Evolutionary conservation across 92 coral and sea anemone species (phyloP).

Genomic region (Parazoanthus darwini): DNA sequence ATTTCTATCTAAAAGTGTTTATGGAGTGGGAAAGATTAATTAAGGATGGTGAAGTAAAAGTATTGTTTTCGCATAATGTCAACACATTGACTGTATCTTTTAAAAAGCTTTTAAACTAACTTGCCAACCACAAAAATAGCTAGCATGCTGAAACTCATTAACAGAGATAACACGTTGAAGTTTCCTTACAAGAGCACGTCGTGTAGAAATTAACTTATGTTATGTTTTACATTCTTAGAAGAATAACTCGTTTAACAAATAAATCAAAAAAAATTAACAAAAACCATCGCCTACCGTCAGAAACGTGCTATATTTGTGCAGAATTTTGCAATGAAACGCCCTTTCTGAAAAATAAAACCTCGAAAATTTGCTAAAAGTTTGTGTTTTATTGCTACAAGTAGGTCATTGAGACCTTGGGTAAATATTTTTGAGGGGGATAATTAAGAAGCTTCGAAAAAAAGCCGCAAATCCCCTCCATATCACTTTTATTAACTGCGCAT

Average conservation of each 20-base stretch:
- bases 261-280: conserved; percentile 12
- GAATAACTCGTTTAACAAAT: conserved; percentile 28
- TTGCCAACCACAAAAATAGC: conserved; percentile 72
- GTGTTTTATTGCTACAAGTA: conserved; percentile 7
- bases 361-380: neutral
- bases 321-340: conserved; percentile 4
- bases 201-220: conserved; percentile 46
- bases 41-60: conserved; percentile 86
- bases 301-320: conserved; percentile 15
- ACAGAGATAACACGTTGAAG: conserved; percentile 65
- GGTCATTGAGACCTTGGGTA: conserved; percentile 22
- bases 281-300: neutral
- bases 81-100: conserved; percentile 96
- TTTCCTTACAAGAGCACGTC: conserved; percentile 58
- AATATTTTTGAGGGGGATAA: conserved; percentile 6
- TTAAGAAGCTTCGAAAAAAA: neutral
- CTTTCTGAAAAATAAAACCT: conserved; percentile 16
- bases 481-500: conserved; percentile 66
- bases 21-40: conserved; percentile 89
- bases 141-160: conserved; percentile 75
- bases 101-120: conserved; percentile 75
- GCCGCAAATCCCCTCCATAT: conserved; percentile 22
- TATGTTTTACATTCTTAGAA: neutral
- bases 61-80: conserved; percentile 94
- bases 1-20: conserved; percentile 72